Base-by-base conservation (phyloP, 1,140 invertebrate species). In the Anastatus disparis region DNA sequence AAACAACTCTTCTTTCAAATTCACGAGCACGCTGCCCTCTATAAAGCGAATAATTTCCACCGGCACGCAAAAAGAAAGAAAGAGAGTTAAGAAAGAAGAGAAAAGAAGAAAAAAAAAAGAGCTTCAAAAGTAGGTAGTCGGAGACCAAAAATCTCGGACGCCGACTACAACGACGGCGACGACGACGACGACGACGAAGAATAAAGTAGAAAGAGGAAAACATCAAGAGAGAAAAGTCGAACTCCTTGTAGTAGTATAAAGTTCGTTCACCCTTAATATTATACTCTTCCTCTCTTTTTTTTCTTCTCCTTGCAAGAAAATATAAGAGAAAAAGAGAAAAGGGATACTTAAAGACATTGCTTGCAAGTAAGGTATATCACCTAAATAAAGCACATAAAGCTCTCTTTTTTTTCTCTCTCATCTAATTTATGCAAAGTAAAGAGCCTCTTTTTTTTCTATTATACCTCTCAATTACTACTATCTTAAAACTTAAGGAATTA, bases 231-330 rank as follows among this genome's bases (percentile, higher is more conserved):
- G 24, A 50, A 68, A 59, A 72, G 58, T 68, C 42, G 31, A 53
- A 27, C 26, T 67, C 24, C 31, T 64, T 42, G 65, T 24, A 29
- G n/a, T n/a, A n/a, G 31, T 17, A 24, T 4, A 40, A 68, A 61
- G 66, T 68, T 68, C 55, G 31, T 68, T 61, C 27, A 68, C 66
- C 66, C 66, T 6, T 3, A 56, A 38, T 68, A 44, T 44, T 31
- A 8, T 8, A 35, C 0, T 22, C 1, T 2, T 2, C 10, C 9
- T 20, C n/a, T n/a, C n/a, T n/a, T n/a, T n/a, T n/a, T n/a, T n/a
- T n/a, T n/a, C n/a, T n/a, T n/a, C n/a, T n/a, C n/a, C n/a, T n/a
- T n/a, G n/a, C n/a, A n/a, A n/a, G n/a, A n/a, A n/a, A n/a, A n/a
- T n/a, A n/a, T n/a, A n/a, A n/a, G n/a, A n/a, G n/a, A n/a, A n/a